Conservation (phyloP, 2,797 vertebrate species). For the Pogonophryne albipinna region DNA sequence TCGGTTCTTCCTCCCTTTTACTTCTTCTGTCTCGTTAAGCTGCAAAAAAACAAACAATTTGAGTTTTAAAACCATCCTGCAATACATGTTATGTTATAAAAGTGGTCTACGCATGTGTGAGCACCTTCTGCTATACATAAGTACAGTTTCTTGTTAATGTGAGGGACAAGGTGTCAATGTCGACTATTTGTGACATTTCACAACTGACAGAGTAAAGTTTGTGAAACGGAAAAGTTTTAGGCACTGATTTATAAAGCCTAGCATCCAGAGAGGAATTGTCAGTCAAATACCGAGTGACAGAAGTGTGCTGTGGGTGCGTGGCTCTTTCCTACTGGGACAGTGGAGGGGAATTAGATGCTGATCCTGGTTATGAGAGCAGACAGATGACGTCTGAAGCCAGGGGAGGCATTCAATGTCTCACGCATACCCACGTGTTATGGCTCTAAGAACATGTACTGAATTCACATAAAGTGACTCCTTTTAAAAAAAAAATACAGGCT, state of each 20-base stretch:
- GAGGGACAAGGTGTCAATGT: slow-evolving; percentile 31
- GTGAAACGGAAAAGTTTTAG: slow-evolving; percentile 29
- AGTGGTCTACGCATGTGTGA: neutral
- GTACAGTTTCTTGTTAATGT: neutral
- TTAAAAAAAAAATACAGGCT: slow-evolving; percentile 1
- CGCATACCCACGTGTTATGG: slow-evolving; percentile 2
- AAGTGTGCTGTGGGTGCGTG: slow-evolving; percentile 51
- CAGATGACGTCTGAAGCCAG: slow-evolving; percentile 68
- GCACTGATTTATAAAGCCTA: slow-evolving; percentile 40
- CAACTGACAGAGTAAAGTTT: slow-evolving; percentile 21
- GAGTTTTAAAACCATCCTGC: neutral
- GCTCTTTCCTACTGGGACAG: slow-evolving; percentile 55
- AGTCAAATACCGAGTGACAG: slow-evolving; percentile 68
- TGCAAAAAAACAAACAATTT: slow-evolving; percentile 50
- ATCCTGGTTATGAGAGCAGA: slow-evolving; percentile 68
- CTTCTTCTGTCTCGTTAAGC: slow-evolving; percentile 87
- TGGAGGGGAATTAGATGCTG: slow-evolving; percentile 54
- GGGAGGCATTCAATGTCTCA: slow-evolving; percentile 36
- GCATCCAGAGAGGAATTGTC: slow-evolving; percentile 37
- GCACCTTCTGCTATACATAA: slow-evolving; percentile 1
- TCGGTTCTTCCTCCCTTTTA: slow-evolving; percentile 75
- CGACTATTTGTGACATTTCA: slow-evolving; percentile 28
- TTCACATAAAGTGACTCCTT: neutral
- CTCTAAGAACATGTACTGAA: slow-evolving; percentile 50
- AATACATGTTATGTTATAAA: neutral